Base-by-base conservation (phyloP, 2,113 vertebrate species). In the Trogon surrucura region DNA sequence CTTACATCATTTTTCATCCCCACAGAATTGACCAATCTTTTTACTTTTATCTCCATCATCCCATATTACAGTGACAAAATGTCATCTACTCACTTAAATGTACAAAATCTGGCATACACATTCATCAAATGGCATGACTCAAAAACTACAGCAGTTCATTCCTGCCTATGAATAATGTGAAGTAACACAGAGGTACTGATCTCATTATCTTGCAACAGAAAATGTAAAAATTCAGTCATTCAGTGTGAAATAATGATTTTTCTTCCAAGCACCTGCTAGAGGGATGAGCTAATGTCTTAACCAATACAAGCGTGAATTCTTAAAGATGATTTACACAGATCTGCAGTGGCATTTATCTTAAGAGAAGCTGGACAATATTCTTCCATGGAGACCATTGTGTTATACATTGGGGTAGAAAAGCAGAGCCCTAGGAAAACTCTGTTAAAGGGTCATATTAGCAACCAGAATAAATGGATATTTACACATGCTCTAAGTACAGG, bases 401-500 rank as follows among this genome's bases (percentile, higher is more conserved):
- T 0, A 66, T 16, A 47, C 6, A 30, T 2, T n/a, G 6, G 7
- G 9, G 13, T 3, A 73, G 26, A 56, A 85, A 38, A 69, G 14
- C n/a, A n/a, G n/a, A n/a, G n/a, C n/a, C n/a, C n/a, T n/a, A n/a
- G n/a, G n/a, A n/a, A n/a, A n/a, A n/a, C 38, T 80, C 41, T 70
- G 8, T 30, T 77, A 45, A 48, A 62, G 27, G 14, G 8, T 2
- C 54, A 23, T 8, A 41, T 32, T 13, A 54, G 17, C 8, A 86
- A 84, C 2, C 32, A 64, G 15, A 64, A 10, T 18, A 72, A 67
- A 79, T 2, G 0, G 56, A 6, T 58, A 78, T 47, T 78, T 50
- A 44, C 5, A 77, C n/a, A n/a, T n/a, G n/a, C n/a, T 0, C 0
- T 7, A 67, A 60, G 30, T 9, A 12, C 2, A 88, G 21, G 23